Evolutionary conservation across 2,113 vertebrate species (phyloP), one percentile per base, ranked within the genome.

Genomic region (Rhabdornis inornatus): DNA sequence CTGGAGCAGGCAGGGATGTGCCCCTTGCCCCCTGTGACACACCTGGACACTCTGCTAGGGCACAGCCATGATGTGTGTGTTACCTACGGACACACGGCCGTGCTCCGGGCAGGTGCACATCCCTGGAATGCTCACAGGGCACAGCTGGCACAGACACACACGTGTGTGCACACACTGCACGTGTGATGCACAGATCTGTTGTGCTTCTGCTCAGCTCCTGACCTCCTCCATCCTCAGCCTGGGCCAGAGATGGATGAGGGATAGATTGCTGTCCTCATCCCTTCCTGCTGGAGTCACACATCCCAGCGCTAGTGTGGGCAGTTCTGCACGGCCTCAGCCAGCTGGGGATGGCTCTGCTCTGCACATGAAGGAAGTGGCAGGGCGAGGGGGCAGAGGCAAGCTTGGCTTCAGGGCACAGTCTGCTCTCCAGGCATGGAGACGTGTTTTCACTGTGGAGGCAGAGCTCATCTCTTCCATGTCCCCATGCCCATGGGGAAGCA

Each of bases 221-320:
- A 4, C 19, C 44, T 75, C 20, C 56, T 70, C 64, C 47, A 18
- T 35, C 72, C 76, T 91, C 50, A 42, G 70, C 61, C 37, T 19
- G 8, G 7, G 5, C 53, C 15, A 8, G 47, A 50, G 23, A 11
- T 45, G 52, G 45, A 77, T 47, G 44, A 37, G 24, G 44, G 19
- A 45, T 45, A 19, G 44, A 21, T 59, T 49, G 30, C 39, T 75
- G 22, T 33, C 15, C 45, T 76, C 31, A 18, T 69, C 25, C 25
- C 13, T 72, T 83, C 66, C 45, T 81, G 33, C 55, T 13, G 21
- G 28, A 25, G 31, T 47, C 27, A 11, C 30, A 18, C 25, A 27
- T 68, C 66, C 56, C n/a, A 1, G 42, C 0, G 0, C 66, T 0
- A 0, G 3, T 39, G 45, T 33, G 65, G 52, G 47, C 28, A 20